Evolutionary conservation across 2,797 vertebrate species (phyloP), one percentile per base, ranked within the genome.

Genomic region (Schizopygopsis malacanthus): DNA sequence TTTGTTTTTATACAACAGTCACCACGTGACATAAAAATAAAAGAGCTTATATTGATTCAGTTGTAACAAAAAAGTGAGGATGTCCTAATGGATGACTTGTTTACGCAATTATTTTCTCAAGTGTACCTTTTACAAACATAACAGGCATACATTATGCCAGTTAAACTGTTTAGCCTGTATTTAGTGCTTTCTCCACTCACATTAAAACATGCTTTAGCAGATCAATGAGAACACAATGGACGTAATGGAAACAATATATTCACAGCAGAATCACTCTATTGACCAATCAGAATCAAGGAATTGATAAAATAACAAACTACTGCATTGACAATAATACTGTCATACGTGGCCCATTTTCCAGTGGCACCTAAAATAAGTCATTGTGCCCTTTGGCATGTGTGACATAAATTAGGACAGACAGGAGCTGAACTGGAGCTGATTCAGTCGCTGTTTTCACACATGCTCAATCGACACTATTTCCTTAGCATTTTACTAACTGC

Each of bases 171-270:
- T 6, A 71, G 39, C 11, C 43, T 47, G 41, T 72, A 15, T 72
- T 22, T 45, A 45, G 22, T 25, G 20, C 20, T 20, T 70, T 45
- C 70, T 73, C 43, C 22, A 73, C 71, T 28, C 41, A 25, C 3
- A 47, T 50, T 28, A 28, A 73, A 73, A 73, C 71, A 47, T 16
- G 70, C 70, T 72, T 70, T 41, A 70, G 67, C 33, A 22, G 67
- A 70, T 70, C 22, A 50, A 50, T 28, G 43, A 73, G 13, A 28
- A 73, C 13, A 73, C 43, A 50, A 73, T 9, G 22, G 28, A 67
- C 15, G 13, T 18, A 67, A 67, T 37, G 15, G 28, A 37, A 67
- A 37, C 61, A 65, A 41, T 39, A 5, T 12, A 50, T 50, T 28
- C 12, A 65, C 28, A 33, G 25, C 4, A 41, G 20, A 37, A 70